Conservation (phyloP, 2,113 vertebrate genomes). For the Cheilinus undulatus region DNA sequence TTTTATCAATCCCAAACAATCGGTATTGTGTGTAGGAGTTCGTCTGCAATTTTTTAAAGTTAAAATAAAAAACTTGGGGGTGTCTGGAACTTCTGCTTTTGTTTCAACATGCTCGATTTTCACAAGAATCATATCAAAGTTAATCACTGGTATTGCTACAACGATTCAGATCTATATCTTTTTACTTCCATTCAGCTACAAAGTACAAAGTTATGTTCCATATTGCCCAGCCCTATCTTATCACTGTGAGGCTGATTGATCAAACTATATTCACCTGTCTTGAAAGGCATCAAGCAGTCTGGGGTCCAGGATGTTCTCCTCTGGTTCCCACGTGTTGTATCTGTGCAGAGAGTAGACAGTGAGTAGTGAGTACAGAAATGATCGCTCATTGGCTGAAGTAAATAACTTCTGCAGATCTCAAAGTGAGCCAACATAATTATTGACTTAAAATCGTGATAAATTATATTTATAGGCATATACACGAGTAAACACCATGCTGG, state of each 20-base stretch:
- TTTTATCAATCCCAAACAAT: no score
- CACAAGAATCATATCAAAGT: no score
- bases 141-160: no score
- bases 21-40: no score
- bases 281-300: slow-evolving; percentile 82
- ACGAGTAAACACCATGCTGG: slow-evolving; percentile 46
- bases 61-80: no score
- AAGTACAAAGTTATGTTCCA: no score
- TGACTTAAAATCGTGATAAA: not conserved
- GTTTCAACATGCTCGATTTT: no score
- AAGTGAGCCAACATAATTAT: not conserved
- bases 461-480: not conserved
- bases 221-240: no score
- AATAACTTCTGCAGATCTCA: not conserved
- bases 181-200: no score
- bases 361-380: slow-evolving; percentile 16
- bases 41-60: no score
- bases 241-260: not conserved
- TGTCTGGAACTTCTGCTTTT: no score
- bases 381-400: not conserved
- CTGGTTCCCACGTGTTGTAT: slow-evolving; percentile 85
- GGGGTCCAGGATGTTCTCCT: slow-evolving; percentile 84
- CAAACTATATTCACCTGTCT: slow-evolving; percentile 70
- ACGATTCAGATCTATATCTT: no score
- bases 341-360: slow-evolving; percentile 53